Evolutionary conservation across 2,113 vertebrate genomes (phyloP).

Genomic region (Coregonus clupeaformis): DNA sequence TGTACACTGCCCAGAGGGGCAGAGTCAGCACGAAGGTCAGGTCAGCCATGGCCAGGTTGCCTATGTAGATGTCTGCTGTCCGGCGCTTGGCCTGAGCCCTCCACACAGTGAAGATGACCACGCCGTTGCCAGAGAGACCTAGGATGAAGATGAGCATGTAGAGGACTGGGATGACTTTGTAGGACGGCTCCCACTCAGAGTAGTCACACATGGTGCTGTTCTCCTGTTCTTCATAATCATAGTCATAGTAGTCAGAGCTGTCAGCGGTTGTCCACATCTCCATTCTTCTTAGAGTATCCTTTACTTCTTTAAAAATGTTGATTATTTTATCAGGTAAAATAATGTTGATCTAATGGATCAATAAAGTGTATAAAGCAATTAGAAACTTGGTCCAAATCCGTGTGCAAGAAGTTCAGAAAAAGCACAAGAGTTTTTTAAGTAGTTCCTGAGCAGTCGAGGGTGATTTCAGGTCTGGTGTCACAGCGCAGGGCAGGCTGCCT

Average conservation of each 20-base stretch:
- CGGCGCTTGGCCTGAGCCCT: slow-evolving; percentile 72
- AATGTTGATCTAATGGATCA: not conserved
- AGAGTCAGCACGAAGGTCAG: slow-evolving; percentile 84
- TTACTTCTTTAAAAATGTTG: not conserved
- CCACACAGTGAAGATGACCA: slow-evolving; percentile 85
- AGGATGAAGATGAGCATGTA: slow-evolving; percentile 87
- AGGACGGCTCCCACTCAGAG: slow-evolving; percentile 77
- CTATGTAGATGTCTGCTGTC: slow-evolving; percentile 81
- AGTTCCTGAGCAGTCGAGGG: slow-evolving; percentile 27
- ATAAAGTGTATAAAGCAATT: not conserved
- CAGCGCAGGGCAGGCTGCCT: slow-evolving; percentile 40
- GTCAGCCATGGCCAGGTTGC: slow-evolving; percentile 83
- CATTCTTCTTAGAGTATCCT: not conserved
- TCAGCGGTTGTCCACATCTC: not conserved
- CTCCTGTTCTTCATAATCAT: slow-evolving; percentile 28
- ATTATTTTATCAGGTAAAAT: not conserved
- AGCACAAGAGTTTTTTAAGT: not conserved
- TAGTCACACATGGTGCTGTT: slow-evolving; percentile 72
- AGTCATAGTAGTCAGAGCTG: not conserved
- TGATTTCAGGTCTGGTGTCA: slow-evolving; percentile 43
- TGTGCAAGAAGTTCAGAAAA: not conserved
- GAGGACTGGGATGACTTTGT: slow-evolving; percentile 80
- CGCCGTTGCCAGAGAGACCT: slow-evolving; percentile 81
- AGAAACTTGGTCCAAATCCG: not conserved
- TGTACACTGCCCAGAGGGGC: slow-evolving; percentile 85